phyloP scores from a whole-genome alignment of 2,113 vertebrate genomes.

The Peucedramus taeniatus region DNA sequence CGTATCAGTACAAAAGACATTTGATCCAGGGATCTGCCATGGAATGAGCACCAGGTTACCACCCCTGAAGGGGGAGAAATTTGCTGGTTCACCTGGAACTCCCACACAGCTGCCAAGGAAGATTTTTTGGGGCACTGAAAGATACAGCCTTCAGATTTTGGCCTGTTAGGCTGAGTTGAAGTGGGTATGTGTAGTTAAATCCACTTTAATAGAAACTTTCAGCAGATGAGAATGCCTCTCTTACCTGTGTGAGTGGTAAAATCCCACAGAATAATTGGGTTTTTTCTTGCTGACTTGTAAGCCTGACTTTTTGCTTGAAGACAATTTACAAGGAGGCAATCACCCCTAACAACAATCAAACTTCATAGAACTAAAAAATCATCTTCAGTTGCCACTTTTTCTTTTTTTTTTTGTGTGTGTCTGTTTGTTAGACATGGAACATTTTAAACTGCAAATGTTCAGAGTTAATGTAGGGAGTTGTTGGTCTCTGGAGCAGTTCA shows the following conservation, averaged over 20 bases:
- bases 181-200: background rate
- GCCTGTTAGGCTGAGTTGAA: background rate
- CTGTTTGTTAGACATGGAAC: background rate
- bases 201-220: background rate
- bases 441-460: background rate
- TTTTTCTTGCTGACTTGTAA: background rate
- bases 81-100: background rate
- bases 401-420: background rate
- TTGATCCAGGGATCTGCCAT: background rate
- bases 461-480: background rate
- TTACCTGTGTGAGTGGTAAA: background rate
- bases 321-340: background rate
- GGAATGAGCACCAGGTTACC: background rate
- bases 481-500: background rate
- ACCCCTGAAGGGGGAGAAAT: background rate
- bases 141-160: background rate
- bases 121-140: background rate
- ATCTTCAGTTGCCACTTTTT: background rate
- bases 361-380: background rate
- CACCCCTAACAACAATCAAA: background rate
- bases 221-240: background rate
- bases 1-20: background rate
- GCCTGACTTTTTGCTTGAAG: background rate
- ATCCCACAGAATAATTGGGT: too few species aligned
- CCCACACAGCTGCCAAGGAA: background rate